These are phyloP conservation scores for Psephotus haematonotus DNA, from an alignment of 2,113 vertebrate species.

Conservation along the genomic window DNA sequence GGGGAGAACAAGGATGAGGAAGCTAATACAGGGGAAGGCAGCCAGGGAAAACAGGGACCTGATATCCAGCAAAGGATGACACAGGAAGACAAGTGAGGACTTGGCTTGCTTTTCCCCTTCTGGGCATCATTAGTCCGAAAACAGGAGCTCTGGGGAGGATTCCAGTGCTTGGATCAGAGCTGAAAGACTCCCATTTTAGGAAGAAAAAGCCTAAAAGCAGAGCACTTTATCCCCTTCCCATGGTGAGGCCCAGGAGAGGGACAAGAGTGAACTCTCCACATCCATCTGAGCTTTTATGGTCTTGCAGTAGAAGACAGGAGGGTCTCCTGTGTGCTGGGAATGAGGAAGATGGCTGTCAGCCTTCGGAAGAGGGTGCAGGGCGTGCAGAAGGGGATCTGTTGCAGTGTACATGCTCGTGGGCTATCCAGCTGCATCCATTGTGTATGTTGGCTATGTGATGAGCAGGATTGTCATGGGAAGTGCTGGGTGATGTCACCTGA, in stretches of 20 bases:
- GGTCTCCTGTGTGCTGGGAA: not conserved
- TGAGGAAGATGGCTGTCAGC: not conserved
- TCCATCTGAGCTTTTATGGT: not conserved
- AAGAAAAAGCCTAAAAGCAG: conserved; percentile 39
- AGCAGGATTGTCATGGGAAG: not conserved
- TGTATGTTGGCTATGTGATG: rapidly evolving
- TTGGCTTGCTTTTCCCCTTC: conserved; percentile 18
- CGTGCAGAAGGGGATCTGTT: not conserved
- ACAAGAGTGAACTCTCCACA: not conserved
- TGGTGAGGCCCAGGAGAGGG: conserved; percentile 22
- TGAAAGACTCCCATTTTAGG: conserved; percentile 58
- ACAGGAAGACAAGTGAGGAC: not conserved
- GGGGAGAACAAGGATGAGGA: not conserved
- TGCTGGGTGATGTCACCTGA: not conserved
- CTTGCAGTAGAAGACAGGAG: not conserved
- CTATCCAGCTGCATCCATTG: not conserved
- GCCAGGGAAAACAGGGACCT: not conserved
- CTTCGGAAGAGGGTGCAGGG: not conserved
- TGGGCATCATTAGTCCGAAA: conserved; percentile 9
- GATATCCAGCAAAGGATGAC: not conserved
- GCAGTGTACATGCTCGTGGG: not conserved
- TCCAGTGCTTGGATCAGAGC: conserved; percentile 14
- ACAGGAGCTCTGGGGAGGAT: conserved; percentile 29
- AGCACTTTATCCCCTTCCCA: not conserved
- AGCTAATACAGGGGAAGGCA: not conserved